A percentile compares a stretch with the other conserved stretches of the same genome.
phyloP scores from a whole-genome alignment of 2,113 vertebrate species.

The Mus musculus region DNA sequence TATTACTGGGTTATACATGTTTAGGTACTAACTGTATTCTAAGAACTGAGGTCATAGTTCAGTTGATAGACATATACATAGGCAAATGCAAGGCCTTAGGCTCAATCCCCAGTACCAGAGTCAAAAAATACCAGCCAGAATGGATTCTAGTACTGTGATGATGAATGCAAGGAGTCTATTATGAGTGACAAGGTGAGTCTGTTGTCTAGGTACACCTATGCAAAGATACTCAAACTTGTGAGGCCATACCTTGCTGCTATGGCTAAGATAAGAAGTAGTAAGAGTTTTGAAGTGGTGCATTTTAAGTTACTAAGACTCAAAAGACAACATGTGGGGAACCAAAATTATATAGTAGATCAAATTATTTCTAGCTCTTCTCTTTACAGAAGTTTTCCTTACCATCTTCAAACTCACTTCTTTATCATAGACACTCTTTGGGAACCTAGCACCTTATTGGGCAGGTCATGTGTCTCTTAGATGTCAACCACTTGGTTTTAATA shows the following conservation, averaged over 20 bases:
- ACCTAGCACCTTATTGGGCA: background rate
- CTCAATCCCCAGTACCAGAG: background rate
- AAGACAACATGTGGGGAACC: background rate
- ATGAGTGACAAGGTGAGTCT: background rate
- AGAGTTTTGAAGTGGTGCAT: background rate
- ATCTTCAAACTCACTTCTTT: background rate
- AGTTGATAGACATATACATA: background rate
- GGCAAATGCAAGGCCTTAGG: background rate
- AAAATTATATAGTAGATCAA: background rate
- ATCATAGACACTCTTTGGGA: background rate
- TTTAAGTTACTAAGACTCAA: slow-evolving; percentile 11
- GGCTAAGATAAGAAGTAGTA: background rate
- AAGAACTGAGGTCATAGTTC: background rate
- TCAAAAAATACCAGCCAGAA: background rate
- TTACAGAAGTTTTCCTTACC: background rate
- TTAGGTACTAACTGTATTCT: background rate
- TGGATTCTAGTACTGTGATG: background rate
- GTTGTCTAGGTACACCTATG: background rate
- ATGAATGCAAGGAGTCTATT: background rate
- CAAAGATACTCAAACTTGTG: background rate
- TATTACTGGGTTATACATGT: background rate
- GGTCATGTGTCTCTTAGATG: background rate
- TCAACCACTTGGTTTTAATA: background rate
- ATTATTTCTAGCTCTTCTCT: background rate
- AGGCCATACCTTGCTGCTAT: background rate